Conservation (phyloP, 2,113 vertebrate species). For the Neopipo cinnamomea region DNA sequence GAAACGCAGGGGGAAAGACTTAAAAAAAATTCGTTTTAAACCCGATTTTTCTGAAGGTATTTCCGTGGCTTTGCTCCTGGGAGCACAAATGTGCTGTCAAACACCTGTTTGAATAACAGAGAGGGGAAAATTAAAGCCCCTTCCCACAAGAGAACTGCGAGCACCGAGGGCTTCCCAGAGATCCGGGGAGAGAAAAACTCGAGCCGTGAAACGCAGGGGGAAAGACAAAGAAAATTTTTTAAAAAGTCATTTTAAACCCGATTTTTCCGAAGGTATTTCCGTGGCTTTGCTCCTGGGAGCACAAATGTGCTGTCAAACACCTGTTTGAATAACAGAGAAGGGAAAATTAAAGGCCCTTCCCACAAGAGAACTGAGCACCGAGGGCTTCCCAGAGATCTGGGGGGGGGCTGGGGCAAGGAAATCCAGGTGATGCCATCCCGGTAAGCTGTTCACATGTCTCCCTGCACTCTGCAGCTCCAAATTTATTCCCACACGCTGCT, state of each 20-base stretch:
- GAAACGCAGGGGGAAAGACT: too few species aligned
- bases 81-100: background rate
- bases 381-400: accelerated
- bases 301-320: background rate
- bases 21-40: background rate
- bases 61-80: background rate
- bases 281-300: background rate
- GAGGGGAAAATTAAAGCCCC: background rate
- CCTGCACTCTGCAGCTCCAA: background rate
- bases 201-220: too few species aligned
- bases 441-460: background rate
- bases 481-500: background rate
- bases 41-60: background rate
- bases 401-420: background rate
- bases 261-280: background rate
- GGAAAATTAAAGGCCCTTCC: background rate
- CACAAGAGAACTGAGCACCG: background rate
- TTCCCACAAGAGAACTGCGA: background rate
- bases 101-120: constrained; percentile 11
- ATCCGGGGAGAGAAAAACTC: accelerated
- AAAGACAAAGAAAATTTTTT: too few species aligned
- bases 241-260: accelerated
- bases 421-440: background rate
- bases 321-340: background rate
- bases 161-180: background rate